Percentiles rank a stretch among this genome's conserved stretches.
phyloP scores from a whole-genome alignment of 2,888 invertebrate genomes.

The Dasysyrphus albostriatus region DNA sequence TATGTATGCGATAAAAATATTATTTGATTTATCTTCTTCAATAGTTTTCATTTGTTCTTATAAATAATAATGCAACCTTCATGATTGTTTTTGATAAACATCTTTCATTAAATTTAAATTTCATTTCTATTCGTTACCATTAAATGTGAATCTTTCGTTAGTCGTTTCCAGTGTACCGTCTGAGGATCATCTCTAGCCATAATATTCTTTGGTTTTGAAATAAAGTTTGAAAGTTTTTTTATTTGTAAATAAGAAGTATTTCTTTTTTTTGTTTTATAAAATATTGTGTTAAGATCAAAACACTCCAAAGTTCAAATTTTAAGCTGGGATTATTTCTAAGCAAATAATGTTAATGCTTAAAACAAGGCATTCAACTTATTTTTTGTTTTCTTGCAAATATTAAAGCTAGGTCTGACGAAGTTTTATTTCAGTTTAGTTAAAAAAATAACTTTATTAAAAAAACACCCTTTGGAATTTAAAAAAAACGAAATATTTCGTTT shows the following conservation, averaged over 20 bases:
- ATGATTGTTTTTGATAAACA: background rate
- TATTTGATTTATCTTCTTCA: too few relatives aligned
- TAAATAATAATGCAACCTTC: background rate
- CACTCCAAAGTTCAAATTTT: slow-evolving; percentile 5
- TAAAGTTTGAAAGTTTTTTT: slow-evolving; percentile 29
- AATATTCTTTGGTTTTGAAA: slow-evolving; percentile 36
- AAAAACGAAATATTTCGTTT: too few relatives aligned
- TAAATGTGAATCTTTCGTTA: slow-evolving; percentile 35
- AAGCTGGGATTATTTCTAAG: slow-evolving; percentile 1
- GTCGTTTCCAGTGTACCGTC: slow-evolving; percentile 30
- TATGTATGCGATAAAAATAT: too few relatives aligned
- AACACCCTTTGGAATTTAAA: too few relatives aligned
- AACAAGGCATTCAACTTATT: background rate
- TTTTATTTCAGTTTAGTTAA: background rate
- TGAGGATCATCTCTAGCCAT: slow-evolving; percentile 26
- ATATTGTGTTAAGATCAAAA: background rate
- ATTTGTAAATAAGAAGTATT: background rate
- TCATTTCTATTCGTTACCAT: slow-evolving; percentile 14
- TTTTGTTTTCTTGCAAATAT: background rate
- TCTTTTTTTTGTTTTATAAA: background rate
- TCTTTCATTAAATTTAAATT: slow-evolving; percentile 3
- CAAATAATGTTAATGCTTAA: background rate
- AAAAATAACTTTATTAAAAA: too few relatives aligned
- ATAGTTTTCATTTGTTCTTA: background rate
- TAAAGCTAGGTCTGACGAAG: background rate